Percentiles rank a stretch among this genome's conserved stretches.
Conservation (phyloP, 2,113 vertebrate species). For the Ammodytes marinus region DNA sequence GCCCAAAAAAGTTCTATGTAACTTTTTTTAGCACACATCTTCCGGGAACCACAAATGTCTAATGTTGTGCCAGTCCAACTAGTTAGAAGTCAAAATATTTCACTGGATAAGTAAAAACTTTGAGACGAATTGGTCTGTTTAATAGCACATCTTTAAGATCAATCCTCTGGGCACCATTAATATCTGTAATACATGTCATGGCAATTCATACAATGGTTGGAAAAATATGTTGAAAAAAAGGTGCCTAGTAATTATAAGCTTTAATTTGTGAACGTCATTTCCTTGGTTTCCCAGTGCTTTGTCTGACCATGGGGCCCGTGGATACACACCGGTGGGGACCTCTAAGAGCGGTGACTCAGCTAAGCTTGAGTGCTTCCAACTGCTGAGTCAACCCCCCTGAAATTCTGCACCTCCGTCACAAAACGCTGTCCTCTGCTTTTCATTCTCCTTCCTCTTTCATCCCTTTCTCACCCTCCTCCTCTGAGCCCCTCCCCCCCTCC, state of each 20-base stretch:
- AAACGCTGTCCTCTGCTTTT: slow-evolving; percentile 67
- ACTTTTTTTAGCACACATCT: neutral
- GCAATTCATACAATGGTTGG: neutral
- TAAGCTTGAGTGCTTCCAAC: slow-evolving; percentile 54
- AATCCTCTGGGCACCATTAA: neutral
- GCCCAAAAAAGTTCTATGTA: neutral
- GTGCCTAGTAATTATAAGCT: slow-evolving; percentile 16
- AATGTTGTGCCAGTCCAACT: neutral
- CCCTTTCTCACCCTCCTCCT: slow-evolving; percentile 55
- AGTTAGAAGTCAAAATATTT: neutral
- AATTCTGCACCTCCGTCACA: slow-evolving; percentile 72
- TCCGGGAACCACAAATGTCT: neutral
- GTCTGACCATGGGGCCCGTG: slow-evolving; percentile 20
- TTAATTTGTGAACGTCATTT: slow-evolving; percentile 29
- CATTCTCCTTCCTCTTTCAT: slow-evolving; percentile 66
- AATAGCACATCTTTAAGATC: neutral
- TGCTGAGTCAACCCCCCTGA: slow-evolving; percentile 77
- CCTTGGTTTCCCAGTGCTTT: neutral
- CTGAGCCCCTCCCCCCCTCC: slow-evolving; percentile 49
- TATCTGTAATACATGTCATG: neutral
- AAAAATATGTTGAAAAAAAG: neutral
- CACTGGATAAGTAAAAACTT: neutral
- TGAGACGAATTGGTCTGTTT: neutral
- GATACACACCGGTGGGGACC: slow-evolving; percentile 38
- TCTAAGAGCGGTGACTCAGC: slow-evolving; percentile 74